Base-by-base conservation (phyloP, 2,797 vertebrate species). In the Sparus aurata region DNA sequence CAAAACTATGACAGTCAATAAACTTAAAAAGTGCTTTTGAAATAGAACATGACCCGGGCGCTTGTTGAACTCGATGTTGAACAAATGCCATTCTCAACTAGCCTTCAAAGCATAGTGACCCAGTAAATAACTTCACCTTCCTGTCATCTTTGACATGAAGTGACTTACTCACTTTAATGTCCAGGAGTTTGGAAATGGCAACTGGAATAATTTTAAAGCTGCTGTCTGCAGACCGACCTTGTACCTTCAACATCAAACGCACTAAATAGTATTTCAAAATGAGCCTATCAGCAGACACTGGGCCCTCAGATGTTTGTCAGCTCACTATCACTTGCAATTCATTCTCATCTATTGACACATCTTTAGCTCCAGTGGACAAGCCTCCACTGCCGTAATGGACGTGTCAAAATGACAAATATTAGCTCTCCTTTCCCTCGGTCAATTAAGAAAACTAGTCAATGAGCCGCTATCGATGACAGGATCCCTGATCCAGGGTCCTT, bases 371-470 rank as follows among this genome's bases (percentile, higher is more conserved):
- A 92, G 81, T 89, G 83, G 91, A 94, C 82, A 73, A 87, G 75
- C 75, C 79, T 69, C 80, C 85, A 45, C 41, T 61, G 73, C 84
- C 68, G 76, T 92, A 92, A 94, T 91, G 86, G 89, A 87, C 77
- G 50, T 92, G 91, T 94, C 90, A 92, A 86, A 90, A 91, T 92
- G 90, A 94, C 85, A 90, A 93, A 94, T 94, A 93, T 92, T 89
- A 91, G 82, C 83, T 68, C 79, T 88, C 59, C 68, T 71, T 79
- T 85, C 77, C 74, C 66, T 82, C 75, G 85, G 86, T 91, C 90
- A 91, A 91, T 93, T 91, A 89, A 83, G 85, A 89, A 91, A 93
- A 87, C 77, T 43, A 81, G 84, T 93, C 91, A 89, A 91, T 91
- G 59, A 70, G 46, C 67, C 77, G 67, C 60, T 79, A 91, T 89